Conservation (phyloP, 1,140 invertebrate genomes). For the Eriosoma lanigerum region DNA sequence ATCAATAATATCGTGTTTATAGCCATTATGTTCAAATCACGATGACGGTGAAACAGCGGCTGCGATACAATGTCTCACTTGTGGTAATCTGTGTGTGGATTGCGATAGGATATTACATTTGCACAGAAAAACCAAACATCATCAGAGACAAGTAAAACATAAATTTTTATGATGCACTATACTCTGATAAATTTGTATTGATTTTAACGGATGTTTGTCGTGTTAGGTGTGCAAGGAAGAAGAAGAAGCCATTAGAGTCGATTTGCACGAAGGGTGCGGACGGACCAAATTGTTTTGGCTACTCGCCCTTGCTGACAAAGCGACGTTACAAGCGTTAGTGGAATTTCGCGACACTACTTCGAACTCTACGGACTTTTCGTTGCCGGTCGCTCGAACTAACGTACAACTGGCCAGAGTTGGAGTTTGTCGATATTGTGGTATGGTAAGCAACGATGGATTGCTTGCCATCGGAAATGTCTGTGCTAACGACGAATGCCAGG, state of each 20-base stretch:
- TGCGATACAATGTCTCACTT: constrained; percentile 87
- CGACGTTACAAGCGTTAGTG: constrained; percentile 88
- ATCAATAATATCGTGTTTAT: constrained; percentile 53
- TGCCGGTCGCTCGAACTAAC: constrained; percentile 59
- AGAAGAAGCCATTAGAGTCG: constrained; percentile 89
- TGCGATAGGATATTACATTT: constrained; percentile 94
- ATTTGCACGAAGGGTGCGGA: constrained; percentile 94
- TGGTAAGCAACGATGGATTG: constrained; percentile 77
- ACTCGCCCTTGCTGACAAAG: constrained; percentile 85
- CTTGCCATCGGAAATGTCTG: constrained; percentile 92
- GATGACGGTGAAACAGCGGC: constrained; percentile 94
- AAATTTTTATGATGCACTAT: neutral
- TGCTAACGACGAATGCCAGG: constrained; percentile 88
- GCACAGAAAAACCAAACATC: constrained; percentile 80
- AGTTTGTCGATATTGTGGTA: constrained; percentile 89
- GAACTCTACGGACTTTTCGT: neutral
- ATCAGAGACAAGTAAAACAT: constrained; percentile 76
- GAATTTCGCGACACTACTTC: constrained; percentile 80
- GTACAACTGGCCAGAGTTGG: constrained; percentile 61
- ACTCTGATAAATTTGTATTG: too few species aligned
- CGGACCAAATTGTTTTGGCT: constrained; percentile 95
- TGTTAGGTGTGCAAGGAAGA: constrained; percentile 84
- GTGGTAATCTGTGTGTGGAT: constrained; percentile 91
- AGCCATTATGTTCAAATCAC: constrained; percentile 91
- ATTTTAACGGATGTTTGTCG: neutral